Conservation (phyloP, 2,797 vertebrate genomes). For the Tachyglossus aculeatus region DNA sequence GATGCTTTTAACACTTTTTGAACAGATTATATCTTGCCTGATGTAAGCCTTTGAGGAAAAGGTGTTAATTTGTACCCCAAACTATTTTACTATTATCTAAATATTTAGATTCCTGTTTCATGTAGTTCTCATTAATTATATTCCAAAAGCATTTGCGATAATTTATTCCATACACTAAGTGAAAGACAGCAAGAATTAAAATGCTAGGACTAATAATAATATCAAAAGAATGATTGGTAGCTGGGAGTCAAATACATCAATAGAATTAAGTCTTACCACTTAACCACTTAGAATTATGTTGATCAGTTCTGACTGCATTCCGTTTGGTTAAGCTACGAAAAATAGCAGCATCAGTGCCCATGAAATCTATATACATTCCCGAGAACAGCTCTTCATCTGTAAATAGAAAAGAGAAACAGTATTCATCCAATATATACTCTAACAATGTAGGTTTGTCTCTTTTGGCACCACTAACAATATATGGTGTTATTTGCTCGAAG, state of each 20-base stretch:
- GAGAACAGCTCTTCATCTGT: slow-evolving; percentile 97
- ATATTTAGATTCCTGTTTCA: not conserved
- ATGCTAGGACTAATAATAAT: not conserved
- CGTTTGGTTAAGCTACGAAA: slow-evolving; percentile 94
- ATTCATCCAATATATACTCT: too few species aligned
- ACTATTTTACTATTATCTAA: not conserved
- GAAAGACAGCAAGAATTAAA: not conserved
- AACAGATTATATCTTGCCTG: too few species aligned
- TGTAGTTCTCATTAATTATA: not conserved
- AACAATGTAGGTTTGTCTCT: not conserved
- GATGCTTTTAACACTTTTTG: too few species aligned
- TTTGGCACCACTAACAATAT: not conserved
- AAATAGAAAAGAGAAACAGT: slow-evolving; percentile 20
- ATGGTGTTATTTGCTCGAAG: not conserved
- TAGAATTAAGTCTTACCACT: slow-evolving; percentile 82
- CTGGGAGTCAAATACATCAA: not conserved
- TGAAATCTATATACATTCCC: slow-evolving; percentile 99
- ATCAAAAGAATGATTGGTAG: not conserved
- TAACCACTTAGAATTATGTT: slow-evolving; percentile 98
- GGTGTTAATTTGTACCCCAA: not conserved
- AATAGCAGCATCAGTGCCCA: slow-evolving; percentile 97
- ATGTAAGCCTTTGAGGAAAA: too few species aligned
- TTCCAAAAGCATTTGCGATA: not conserved
- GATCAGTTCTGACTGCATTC: slow-evolving; percentile 94
- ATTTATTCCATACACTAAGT: not conserved